Conservation (phyloP, 2,797 vertebrate genomes). For the Hipposideros larvatus region DNA sequence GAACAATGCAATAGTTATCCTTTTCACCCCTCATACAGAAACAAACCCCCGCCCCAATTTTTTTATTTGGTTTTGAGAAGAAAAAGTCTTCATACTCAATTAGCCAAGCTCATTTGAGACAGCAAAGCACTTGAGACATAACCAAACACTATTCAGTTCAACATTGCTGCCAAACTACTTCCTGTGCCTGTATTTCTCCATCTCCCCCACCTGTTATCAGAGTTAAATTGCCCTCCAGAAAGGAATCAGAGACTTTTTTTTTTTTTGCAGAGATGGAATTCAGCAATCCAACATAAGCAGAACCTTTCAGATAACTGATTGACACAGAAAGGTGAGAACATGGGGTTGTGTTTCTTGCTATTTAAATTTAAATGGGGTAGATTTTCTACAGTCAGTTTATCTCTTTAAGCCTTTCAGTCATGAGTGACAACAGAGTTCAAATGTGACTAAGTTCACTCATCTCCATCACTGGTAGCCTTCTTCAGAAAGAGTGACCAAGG, state of each 20-base stretch:
- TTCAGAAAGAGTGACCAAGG: background rate
- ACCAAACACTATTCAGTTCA: background rate
- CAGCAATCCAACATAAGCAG: background rate
- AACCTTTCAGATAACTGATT: conserved; percentile 17
- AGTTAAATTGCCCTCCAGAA: background rate
- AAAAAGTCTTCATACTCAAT: background rate
- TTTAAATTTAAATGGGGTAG: background rate
- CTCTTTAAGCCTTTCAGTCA: conserved; percentile 35
- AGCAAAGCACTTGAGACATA: background rate
- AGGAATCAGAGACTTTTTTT: background rate
- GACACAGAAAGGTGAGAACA: background rate
- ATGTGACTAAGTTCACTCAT: background rate
- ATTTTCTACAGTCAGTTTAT: conserved; percentile 38
- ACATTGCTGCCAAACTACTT: background rate
- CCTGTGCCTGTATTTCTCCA: background rate
- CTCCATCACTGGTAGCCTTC: background rate
- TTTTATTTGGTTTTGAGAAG: background rate
- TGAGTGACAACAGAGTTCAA: conserved; percentile 13
- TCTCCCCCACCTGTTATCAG: conserved; percentile 8
- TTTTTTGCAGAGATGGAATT: background rate
- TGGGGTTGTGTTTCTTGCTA: background rate
- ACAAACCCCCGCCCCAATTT: background rate
- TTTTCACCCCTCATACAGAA: no score
- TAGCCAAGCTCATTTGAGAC: background rate
- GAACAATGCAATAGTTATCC: no score